Base-by-base conservation (phyloP, 2,797 vertebrate species). In the Myotis findleyi region DNA sequence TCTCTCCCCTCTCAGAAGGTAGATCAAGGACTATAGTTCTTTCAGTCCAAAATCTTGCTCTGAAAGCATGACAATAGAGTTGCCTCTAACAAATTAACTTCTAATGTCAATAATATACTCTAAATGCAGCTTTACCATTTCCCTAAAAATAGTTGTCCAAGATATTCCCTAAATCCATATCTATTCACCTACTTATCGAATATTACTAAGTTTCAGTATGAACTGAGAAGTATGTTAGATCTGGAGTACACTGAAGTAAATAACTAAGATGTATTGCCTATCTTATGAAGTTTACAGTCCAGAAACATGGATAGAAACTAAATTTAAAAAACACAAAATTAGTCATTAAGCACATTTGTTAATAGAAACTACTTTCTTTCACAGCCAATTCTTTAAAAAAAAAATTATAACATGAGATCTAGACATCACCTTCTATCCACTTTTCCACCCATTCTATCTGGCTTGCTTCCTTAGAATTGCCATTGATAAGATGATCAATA, bases 81-180 rank as follows among this genome's bases (percentile, higher is more conserved):
- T 88, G 16, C 5, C 27, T 36, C 38, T 47, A 89, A 92, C 36
- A 89, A 93, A 93, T 77, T 91, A 89, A 84, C 71, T 84, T 57
- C 17, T 3, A 87, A n/a, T n/a, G 16, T 33, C 36, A 89, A 36
- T 30, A 82, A 68, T 49, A 62, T 93, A 59, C 88, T 94, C 51
- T 84, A 47, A 94, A 87, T 69, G 18, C 23, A 79, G 76, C 44
- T 69, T 95, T 53, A 69, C 76, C 69, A 86, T 86, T 89, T 83
- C 76, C 49, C 21, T 30, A 23, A 80, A 92, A 91, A 87, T 8
- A 76, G 36, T 30, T 83, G 66, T 72, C n/a, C 12, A 88, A 90
- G 47, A 55, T 64, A 76, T 6, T 95, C 7, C 59, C 55, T 64
- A 83, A 57, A 53, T 80, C 5, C 9, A 90, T 66, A 86, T 69